Percentiles rank a stretch among this genome's conserved stretches.
Evolutionary conservation across 2,888 invertebrate species (phyloP).

Genomic region (Nemotelus pantherinus): DNA sequence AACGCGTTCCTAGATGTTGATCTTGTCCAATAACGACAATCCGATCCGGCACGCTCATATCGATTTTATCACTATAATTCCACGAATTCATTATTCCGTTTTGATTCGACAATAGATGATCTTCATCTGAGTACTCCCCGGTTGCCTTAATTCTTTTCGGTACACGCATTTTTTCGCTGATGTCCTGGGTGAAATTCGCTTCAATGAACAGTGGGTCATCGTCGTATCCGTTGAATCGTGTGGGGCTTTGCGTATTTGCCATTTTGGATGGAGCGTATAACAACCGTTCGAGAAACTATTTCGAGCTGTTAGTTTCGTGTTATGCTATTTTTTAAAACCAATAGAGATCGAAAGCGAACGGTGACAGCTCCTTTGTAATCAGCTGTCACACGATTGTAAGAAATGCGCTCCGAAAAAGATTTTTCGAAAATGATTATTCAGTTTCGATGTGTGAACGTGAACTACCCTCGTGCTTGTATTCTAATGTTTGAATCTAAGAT

Average conservation of each 20-base stretch:
- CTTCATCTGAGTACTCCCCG: slow-evolving; percentile 74
- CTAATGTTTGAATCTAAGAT: neutral
- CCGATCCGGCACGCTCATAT: slow-evolving; percentile 94
- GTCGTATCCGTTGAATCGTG: slow-evolving; percentile 70
- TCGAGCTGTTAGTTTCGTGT: neutral
- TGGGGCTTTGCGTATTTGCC: slow-evolving; percentile 72
- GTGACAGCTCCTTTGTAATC: no score
- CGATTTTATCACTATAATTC: slow-evolving; percentile 79
- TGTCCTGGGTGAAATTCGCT: slow-evolving; percentile 77
- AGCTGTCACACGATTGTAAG: no score
- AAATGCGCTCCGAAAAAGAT: no score
- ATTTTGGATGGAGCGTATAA: slow-evolving; percentile 58
- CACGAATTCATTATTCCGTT: slow-evolving; percentile 69
- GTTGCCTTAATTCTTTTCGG: slow-evolving; percentile 82
- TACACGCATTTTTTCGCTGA: slow-evolving; percentile 83
- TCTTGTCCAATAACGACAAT: slow-evolving; percentile 88
- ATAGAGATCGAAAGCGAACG: no score
- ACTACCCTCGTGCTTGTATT: no score
- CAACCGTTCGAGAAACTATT: neutral
- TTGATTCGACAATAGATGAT: slow-evolving; percentile 70
- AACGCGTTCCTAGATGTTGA: slow-evolving; percentile 74
- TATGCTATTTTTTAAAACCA: no score
- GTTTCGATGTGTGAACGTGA: no score
- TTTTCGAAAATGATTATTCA: no score
- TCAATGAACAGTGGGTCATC: slow-evolving; percentile 72